Evolutionary conservation across 2,113 vertebrate genomes (phyloP), one percentile per base, ranked within the genome.

Genomic region (Diphyllodes magnificus): DNA sequence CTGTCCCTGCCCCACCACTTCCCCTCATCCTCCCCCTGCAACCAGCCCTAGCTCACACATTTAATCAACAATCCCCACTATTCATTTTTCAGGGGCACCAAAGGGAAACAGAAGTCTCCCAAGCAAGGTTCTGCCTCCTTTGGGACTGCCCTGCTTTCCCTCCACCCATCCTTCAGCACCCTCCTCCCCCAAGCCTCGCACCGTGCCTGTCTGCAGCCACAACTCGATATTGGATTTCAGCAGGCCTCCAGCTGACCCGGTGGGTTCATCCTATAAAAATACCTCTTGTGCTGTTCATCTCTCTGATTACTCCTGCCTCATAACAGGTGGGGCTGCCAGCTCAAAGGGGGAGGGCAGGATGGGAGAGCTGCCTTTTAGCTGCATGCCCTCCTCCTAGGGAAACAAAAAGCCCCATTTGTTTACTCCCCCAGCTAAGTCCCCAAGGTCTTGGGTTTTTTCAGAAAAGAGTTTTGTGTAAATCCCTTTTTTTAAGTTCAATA

Each of bases 221-320:
- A 76, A 72, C 86, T 84, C 1, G 0, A 30, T 88, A 90, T 96
- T 90, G 79, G 77, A 88, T 96, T 97, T 94, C 95, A 95, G 65
- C 51, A 95, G 91, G 88, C 95, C 95, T 95, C 86, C 92, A 88
- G 88, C 90, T 97, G 94, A 96, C 94, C 96, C 4, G 2, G 49
- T 53, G 86, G 92, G 82, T 93, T 96, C 94, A 92, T 82, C 94
- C 92, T 86, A 93, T 84, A 96, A 93, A 97, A 96, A 95, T 93
- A 97, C 88, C 2, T 4, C 93, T 50, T 71, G 82, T 93, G 90
- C 88, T 15, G 12, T 45, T 95, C 7, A 7, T 95, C 76, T 92
- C 88, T 93, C 94, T 94, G 82, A 81, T 96, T 95, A 75, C 96
- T 86, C 69, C 83, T 71, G 82, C 88, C 75, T 82, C 30, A 4